phyloP scores from a whole-genome alignment of 2,797 vertebrate species.

The Micrastur ruficollis region DNA sequence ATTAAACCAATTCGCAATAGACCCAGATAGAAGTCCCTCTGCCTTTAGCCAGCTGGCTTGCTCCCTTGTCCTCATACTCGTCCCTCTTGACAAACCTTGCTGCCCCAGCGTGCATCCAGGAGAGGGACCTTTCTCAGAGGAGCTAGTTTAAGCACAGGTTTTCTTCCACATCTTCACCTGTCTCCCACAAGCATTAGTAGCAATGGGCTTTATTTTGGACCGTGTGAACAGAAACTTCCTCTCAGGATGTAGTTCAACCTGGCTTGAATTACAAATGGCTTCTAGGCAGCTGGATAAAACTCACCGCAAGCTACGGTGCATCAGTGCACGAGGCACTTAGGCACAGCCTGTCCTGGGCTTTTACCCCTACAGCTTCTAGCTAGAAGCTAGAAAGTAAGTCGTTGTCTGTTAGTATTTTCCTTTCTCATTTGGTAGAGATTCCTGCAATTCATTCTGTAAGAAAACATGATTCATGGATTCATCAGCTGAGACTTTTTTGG shows the following conservation, averaged over 20 bases:
- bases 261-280: background rate
- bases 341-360: background rate
- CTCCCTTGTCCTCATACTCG: background rate
- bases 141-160: background rate
- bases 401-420: background rate
- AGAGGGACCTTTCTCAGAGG: background rate
- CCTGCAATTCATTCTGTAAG: background rate
- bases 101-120: fast-evolving
- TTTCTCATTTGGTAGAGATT: background rate
- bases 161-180: background rate
- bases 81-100: background rate
- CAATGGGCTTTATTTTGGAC: background rate
- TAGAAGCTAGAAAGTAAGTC: background rate
- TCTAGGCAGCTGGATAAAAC: background rate
- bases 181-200: background rate
- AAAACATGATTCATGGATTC: background rate
- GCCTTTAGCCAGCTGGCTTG: background rate
- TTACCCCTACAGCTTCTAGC: background rate
- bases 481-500: background rate
- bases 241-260: background rate
- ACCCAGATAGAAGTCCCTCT: background rate
- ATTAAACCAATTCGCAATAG: background rate
- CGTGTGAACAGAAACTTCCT: background rate
- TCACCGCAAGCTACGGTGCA: background rate
- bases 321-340: fast-evolving